A percentile compares a stretch with the other conserved stretches of the same genome.
Evolutionary conservation across 2,888 invertebrate species (phyloP).

Genomic region (Ormyrus rosae): DNA sequence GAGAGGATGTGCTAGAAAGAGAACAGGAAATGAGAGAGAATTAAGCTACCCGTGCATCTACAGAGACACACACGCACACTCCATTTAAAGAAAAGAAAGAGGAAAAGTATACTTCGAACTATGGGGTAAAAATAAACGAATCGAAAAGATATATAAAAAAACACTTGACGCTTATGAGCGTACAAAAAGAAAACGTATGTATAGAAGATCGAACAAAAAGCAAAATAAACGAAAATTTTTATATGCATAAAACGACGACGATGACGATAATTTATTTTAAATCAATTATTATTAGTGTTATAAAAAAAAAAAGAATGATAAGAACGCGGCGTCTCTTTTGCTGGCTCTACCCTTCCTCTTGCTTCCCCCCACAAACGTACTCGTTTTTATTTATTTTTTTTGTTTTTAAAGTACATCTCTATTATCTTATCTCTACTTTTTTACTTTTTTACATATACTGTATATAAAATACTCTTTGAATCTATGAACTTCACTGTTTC

Average conservation of each 20-base stretch:
- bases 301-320: slow-evolving; percentile 55
- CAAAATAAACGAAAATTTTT: neutral
- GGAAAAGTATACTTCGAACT: slow-evolving; percentile 7
- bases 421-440: slow-evolving; percentile 50
- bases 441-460: slow-evolving; percentile 41
- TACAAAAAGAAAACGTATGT: slow-evolving; percentile 7
- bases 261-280: slow-evolving; percentile 50
- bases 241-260: slow-evolving; percentile 44
- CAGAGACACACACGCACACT: slow-evolving; percentile 61
- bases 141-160: neutral
- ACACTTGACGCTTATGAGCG: slow-evolving; percentile 17
- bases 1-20: slow-evolving; percentile 56
- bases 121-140: slow-evolving; percentile 11
- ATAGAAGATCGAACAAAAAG: neutral
- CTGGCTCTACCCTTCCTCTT: slow-evolving; percentile 76
- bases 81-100: slow-evolving; percentile 53
- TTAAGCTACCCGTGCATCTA: slow-evolving; percentile 56
- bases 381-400: slow-evolving; percentile 52
- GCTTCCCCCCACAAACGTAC: slow-evolving; percentile 74
- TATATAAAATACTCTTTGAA: slow-evolving; percentile 46
- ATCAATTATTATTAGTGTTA: slow-evolving; percentile 37
- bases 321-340: slow-evolving; percentile 71
- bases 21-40: slow-evolving; percentile 53
- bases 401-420: slow-evolving; percentile 43
- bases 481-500: slow-evolving; percentile 53